Base-by-base conservation (phyloP, 1,140 invertebrate species). In the Drosophila malerkotliana region DNA sequence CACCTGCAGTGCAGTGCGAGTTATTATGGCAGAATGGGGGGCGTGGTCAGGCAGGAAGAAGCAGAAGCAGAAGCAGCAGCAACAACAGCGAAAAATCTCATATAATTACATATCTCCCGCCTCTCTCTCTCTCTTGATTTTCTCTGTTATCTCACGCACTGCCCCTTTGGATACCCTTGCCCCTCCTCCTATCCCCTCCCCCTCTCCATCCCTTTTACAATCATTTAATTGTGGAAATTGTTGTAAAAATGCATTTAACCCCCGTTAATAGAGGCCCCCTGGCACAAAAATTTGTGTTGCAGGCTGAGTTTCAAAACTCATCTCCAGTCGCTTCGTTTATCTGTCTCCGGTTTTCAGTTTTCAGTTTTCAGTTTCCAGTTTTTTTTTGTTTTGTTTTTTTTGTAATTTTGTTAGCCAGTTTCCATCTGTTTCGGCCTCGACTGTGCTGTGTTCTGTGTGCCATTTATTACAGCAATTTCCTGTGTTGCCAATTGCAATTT, bases 401-500 rank as follows among this genome's bases (percentile, higher is more conserved):
- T 37, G 34, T 12, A 8, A 15, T 18, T 44, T 44, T 18, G 61
- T 61, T 72, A 52, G n/a, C 39, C 62, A 77, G 57, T 28, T 63
- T 34, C 55, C 73, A 72, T 69, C 77, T 58, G 64, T 44, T 44
- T 14, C 1, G 77, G 63, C 67, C 62, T 12, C 41, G 41, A 44
- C 68, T 60, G 71, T 61, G 69, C 68, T 18, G 18, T 18, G 1
- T 1, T 55, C 72, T 72, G 73, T 55, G 77, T 72, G 73, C 69
- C 83, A 87, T 87, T 87, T 87, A 87, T 89, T 83, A 63, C 68
- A 7, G 84, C 83, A 88, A 87, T 87, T 87, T 87, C 83, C 83
- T 82, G 82, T 82, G 82, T 82, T 64, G 48, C 69, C 82, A 85
- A 82, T 87, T 85, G 81, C 74, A 75, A 34, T 82, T 77, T 87